Base-by-base conservation (phyloP, 2,797 vertebrate species). In the Sebastes vulpes region DNA sequence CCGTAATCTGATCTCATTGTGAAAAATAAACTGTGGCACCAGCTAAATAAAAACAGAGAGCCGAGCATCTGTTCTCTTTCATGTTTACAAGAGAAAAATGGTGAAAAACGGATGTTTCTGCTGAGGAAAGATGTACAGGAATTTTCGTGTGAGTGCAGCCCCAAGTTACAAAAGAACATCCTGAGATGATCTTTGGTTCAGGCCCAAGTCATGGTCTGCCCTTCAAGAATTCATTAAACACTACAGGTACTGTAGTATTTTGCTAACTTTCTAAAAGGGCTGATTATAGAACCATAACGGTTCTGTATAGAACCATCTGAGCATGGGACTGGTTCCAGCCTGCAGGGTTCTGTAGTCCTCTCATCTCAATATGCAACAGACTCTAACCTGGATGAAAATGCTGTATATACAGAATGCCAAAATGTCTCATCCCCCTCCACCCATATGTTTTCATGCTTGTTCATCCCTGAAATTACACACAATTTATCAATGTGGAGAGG, bases 401-500 rank as follows among this genome's bases (percentile, higher is more conserved):
- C 79, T 79, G 72, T 72, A 35, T 50, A 52, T 16, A 73, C 64
- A 83, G 38, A 77, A 66, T 4, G 48, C 42, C 61, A 65, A 75
- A 70, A 71, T 53, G 79, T 67, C 32, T 59, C 81, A 56, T 65
- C 71, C 23, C 50, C 71, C 71, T 64, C 63, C 76, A 53, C 68
- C 83, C 77, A 91, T 81, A 87, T 77, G 81, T 81, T 90, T 82
- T 90, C 83, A 84, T 77, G 83, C 78, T 78, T 82, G 58, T 73
- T 89, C 84, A 88, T 82, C 79, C 82, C 81, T 86, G 83, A 94
- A 92, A 89, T 90, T 85, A 90, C 61, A 88, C 77, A 58, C 83
- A 65, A 90, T 92, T 88, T 84, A 88, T 91, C 72, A 87, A 73
- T 52, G 71, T 76, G 72, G 79, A 82, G 73, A 79, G 73, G 61